Conservation (phyloP, 2,113 vertebrate genomes). For the Indri indri region DNA sequence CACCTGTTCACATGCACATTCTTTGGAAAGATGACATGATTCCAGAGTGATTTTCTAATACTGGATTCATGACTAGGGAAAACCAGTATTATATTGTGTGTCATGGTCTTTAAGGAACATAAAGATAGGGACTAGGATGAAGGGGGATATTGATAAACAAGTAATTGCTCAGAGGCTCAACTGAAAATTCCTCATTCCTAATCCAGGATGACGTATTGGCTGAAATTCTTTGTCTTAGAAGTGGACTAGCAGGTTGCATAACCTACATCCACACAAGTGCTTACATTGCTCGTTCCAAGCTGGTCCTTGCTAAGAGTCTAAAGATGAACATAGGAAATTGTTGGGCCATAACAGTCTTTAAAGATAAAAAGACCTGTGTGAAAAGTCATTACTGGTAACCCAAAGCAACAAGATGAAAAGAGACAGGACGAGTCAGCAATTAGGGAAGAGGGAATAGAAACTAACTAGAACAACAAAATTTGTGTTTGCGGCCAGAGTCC, state of each 20-base stretch:
- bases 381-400: not conserved
- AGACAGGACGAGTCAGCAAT: not conserved
- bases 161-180: not conserved
- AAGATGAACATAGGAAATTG: not conserved
- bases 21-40: not conserved
- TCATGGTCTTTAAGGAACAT: not conserved
- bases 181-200: not conserved
- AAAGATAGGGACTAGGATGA: not conserved
- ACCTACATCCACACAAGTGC: not conserved
- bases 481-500: not conserved
- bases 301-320: not conserved
- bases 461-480: not conserved
- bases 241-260: not conserved
- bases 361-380: not conserved
- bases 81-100: not conserved
- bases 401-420: not conserved
- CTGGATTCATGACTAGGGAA: too few relatives aligned
- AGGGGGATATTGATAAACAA: not conserved
- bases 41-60: not conserved
- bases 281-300: not conserved
- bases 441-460: not conserved
- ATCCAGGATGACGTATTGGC: not conserved
- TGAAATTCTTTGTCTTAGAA: not conserved
- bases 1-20: not conserved
- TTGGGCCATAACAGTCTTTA: not conserved